Conservation (phyloP, 1,140 invertebrate species). For the Hyles euphorbiae region DNA sequence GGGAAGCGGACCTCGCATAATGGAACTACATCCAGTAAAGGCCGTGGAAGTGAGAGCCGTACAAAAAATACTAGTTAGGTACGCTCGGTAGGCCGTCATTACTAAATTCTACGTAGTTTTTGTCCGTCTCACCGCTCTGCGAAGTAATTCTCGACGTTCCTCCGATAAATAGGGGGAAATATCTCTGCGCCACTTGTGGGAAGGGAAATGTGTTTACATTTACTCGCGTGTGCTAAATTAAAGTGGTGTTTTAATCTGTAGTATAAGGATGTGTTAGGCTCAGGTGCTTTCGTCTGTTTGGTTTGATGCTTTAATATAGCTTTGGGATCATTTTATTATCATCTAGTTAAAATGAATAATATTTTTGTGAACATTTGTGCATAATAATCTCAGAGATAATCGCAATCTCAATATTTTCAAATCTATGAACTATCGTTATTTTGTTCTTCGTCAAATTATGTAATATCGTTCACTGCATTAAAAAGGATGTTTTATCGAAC, state of each 20-base stretch:
- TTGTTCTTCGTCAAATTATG: no score
- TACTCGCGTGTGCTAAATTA: neutral
- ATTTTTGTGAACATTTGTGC: no score
- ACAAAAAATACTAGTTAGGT: constrained; percentile 49
- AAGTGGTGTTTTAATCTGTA: neutral
- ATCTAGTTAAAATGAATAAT: no score
- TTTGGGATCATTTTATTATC: no score
- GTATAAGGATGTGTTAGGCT: neutral
- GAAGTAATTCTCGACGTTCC: constrained; percentile 35
- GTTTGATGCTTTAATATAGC: no score
- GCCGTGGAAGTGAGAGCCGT: constrained; percentile 43
- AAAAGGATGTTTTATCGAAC: no score
- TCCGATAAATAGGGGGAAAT: constrained; percentile 16
- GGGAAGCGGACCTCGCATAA: constrained; percentile 24
- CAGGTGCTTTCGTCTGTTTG: no score
- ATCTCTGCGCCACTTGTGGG: constrained; percentile 1
- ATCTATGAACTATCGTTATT: no score
- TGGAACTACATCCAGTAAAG: constrained; percentile 29
- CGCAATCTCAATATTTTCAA: no score
- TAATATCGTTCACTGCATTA: no score
- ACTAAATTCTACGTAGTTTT: constrained; percentile 63
- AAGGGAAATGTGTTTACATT: neutral
- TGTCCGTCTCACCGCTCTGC: constrained; percentile 36
- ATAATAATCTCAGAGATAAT: no score
- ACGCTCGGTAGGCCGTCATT: constrained; percentile 58